Conservation (phyloP, 2,113 vertebrate species). For the Garra rufa region DNA sequence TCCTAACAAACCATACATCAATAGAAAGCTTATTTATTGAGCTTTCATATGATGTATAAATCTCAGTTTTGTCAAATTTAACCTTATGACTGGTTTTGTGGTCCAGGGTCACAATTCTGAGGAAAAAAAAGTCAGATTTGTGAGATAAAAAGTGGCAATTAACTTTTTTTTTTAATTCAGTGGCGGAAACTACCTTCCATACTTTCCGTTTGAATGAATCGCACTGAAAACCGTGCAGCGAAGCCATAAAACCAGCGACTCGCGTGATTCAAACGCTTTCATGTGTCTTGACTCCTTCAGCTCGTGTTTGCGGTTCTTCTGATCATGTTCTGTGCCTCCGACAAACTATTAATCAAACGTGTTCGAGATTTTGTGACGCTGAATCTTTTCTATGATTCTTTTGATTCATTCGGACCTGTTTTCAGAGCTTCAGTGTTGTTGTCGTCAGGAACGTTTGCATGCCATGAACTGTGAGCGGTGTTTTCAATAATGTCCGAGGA, state of each 20-base stretch:
- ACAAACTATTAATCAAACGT: background rate
- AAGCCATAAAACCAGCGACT: background rate
- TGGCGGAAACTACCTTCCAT: too few species aligned
- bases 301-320: background rate
- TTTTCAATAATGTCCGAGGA: background rate
- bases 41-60: too few species aligned
- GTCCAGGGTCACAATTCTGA: too few species aligned
- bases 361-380: background rate
- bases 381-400: background rate
- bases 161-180: too few species aligned
- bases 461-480: slow-evolving; percentile 2
- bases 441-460: slow-evolving; percentile 19
- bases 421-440: background rate
- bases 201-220: background rate
- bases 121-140: too few species aligned
- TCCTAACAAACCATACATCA: too few species aligned
- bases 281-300: background rate
- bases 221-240: background rate
- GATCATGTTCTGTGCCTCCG: background rate
- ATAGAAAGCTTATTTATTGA: too few species aligned
- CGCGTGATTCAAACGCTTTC: background rate
- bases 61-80: too few species aligned
- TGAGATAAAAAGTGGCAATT: too few species aligned
- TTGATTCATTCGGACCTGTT: background rate
- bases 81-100: too few species aligned